A percentile compares a stretch with the other conserved stretches of the same genome.
These are phyloP conservation scores for Tapirus terrestris DNA, from an alignment of 2,113 vertebrate genomes.

Conservation along the genomic window DNA sequence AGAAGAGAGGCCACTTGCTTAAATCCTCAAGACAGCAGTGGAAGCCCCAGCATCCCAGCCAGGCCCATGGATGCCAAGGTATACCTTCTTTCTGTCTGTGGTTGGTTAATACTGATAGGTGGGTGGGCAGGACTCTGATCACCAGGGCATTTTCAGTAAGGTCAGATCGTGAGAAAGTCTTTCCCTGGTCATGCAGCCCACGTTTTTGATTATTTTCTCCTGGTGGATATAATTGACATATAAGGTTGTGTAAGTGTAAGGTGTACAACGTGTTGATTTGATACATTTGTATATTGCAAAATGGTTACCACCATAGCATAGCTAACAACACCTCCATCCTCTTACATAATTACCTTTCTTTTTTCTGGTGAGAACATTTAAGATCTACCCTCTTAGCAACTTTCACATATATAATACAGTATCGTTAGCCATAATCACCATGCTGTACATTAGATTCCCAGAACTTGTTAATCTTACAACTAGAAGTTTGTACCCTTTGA, in stretches of 20 bases:
- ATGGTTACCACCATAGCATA: not conserved
- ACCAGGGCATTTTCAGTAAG: not conserved
- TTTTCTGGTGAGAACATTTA: too few relatives aligned
- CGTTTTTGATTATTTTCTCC: not conserved
- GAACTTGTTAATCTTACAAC: not conserved
- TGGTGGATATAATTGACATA: not conserved
- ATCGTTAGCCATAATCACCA: not conserved
- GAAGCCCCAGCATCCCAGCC: not conserved
- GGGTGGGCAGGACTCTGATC: too few relatives aligned
- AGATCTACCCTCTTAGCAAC: not conserved
- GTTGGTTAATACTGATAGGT: not conserved
- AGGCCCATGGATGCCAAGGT: not conserved
- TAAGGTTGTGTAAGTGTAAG: not conserved
- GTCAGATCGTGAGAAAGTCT: not conserved
- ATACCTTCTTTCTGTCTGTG: not conserved
- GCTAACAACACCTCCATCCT: fast-evolving
- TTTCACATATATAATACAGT: not conserved
- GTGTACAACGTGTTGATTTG: fast-evolving
- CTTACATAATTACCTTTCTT: not conserved
- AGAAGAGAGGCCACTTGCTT: not conserved
- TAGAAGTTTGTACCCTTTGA: not conserved
- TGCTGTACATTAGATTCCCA: not conserved
- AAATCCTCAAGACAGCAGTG: not conserved
- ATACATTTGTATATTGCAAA: not conserved
- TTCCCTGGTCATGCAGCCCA: not conserved